Conservation (phyloP, 1,140 invertebrate species). For the Drosophila willistoni region DNA sequence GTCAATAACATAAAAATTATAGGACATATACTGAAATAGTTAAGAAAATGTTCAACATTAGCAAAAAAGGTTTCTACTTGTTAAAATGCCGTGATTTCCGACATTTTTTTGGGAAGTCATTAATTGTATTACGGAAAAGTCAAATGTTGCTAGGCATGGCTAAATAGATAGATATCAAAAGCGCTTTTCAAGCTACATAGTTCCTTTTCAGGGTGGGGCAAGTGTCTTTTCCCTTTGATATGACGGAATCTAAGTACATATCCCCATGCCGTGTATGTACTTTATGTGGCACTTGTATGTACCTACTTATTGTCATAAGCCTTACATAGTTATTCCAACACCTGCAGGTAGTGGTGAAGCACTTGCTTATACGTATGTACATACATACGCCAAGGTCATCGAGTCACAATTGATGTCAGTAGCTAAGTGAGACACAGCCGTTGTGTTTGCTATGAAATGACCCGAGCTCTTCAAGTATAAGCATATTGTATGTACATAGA, state of each 20-base stretch:
- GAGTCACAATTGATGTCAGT: slow-evolving; percentile 59
- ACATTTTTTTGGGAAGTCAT: no score
- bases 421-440: slow-evolving; percentile 38
- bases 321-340: slow-evolving; percentile 1
- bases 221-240: neutral
- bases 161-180: neutral
- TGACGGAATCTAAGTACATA: neutral
- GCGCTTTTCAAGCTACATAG: neutral
- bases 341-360: slow-evolving; percentile 3
- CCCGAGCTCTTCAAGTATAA: slow-evolving; percentile 37
- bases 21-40: no score
- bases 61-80: neutral
- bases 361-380: neutral
- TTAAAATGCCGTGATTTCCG: no score
- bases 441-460: slow-evolving; percentile 52
- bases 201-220: neutral
- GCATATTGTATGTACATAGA: slow-evolving; percentile 1
- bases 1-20: no score
- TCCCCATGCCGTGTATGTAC: neutral
- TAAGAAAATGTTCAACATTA: no score
- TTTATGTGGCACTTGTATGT: neutral
- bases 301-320: slow-evolving; percentile 5
- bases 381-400: slow-evolving; percentile 50
- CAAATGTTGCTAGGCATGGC: neutral
- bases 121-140: slow-evolving; percentile 4